Evolutionary conservation across 1,140 invertebrate species (phyloP).

Genomic region (Bombus waltoni): DNA sequence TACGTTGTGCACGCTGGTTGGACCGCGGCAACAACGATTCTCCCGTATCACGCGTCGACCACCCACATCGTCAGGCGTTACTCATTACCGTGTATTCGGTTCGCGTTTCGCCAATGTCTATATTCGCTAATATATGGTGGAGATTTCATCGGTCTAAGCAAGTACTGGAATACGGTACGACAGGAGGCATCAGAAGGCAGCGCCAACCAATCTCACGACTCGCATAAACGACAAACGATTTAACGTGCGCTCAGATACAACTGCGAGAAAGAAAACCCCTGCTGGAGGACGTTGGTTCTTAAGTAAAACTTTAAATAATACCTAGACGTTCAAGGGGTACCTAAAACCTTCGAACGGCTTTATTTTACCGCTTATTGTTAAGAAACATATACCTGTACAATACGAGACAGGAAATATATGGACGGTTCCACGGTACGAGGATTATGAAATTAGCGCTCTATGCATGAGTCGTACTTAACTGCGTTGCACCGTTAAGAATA

Average conservation of each 20-base stretch:
- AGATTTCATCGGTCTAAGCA: not conserved
- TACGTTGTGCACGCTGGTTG: not conserved
- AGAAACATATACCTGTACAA: not conserved
- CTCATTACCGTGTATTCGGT: not conserved
- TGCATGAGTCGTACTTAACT: slow-evolving; percentile 72
- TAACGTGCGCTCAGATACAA: no score
- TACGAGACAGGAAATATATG: not conserved
- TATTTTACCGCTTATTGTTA: no score
- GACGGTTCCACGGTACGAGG: slow-evolving; percentile 53
- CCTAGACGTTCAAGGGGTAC: not conserved
- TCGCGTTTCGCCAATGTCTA: not conserved
- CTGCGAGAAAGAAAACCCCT: not conserved
- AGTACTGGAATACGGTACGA: no score
- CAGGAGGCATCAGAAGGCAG: not conserved
- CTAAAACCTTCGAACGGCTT: not conserved
- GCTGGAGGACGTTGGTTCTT: not conserved
- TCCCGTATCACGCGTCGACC: not conserved
- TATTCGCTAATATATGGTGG: no score
- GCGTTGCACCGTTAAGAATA: slow-evolving; percentile 66
- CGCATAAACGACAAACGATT: not conserved
- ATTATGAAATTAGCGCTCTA: slow-evolving; percentile 78
- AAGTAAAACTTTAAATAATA: slow-evolving; percentile 5
- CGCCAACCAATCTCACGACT: not conserved
- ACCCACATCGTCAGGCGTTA: not conserved
- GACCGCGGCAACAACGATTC: not conserved